phyloP scores from a whole-genome alignment of 1,140 invertebrate genomes.

The Subanguina moxae region DNA sequence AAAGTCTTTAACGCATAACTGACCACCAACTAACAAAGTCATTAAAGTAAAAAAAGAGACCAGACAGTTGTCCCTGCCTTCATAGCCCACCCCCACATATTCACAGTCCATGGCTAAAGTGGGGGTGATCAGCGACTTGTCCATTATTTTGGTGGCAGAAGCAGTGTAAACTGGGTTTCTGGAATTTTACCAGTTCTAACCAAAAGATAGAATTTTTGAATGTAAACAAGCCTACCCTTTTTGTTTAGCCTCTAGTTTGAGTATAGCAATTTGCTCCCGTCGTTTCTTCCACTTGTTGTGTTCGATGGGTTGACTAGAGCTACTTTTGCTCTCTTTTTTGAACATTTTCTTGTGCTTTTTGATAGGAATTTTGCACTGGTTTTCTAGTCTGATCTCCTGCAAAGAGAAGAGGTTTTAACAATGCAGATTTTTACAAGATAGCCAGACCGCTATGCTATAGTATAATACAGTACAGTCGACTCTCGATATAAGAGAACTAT shows the following conservation, averaged over 20 bases:
- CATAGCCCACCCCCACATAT: constrained; percentile 81
- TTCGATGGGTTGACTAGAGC: background rate
- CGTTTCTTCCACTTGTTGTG: constrained; percentile 1
- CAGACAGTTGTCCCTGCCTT: constrained; percentile 60
- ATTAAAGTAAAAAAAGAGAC: too few relatives aligned
- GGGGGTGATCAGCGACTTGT: constrained; percentile 18
- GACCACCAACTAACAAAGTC: too few relatives aligned
- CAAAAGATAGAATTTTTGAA: background rate
- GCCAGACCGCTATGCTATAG: too few relatives aligned
- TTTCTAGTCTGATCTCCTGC: too few relatives aligned
- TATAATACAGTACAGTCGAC: too few relatives aligned
- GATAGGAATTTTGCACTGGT: too few relatives aligned
- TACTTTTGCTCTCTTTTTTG: background rate
- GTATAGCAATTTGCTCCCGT: background rate
- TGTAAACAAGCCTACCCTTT: background rate
- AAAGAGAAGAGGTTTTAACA: too few relatives aligned
- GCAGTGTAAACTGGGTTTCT: background rate
- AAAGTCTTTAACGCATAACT: too few relatives aligned
- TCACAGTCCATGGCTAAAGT: constrained; percentile 85
- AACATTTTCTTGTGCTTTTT: too few relatives aligned
- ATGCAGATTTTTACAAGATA: too few relatives aligned
- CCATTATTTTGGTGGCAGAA: background rate
- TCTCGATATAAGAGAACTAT: too few relatives aligned
- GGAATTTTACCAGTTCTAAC: background rate
- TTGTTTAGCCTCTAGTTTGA: background rate